phyloP scores from a whole-genome alignment of 2,888 invertebrate genomes.

The Leptinotarsa tumamoca region DNA sequence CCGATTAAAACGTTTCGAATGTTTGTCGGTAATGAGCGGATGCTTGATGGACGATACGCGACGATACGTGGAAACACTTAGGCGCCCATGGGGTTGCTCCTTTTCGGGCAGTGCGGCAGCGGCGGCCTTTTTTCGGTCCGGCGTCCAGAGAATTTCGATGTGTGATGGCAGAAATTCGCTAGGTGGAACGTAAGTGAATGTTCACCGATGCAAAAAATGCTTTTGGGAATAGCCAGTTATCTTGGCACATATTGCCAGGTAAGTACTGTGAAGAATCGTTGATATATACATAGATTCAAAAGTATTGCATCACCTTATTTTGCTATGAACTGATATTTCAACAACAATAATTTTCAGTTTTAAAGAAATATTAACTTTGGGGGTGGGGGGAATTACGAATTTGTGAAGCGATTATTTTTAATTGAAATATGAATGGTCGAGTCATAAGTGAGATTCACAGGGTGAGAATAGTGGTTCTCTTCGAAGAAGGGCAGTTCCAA shows the following conservation, averaged over 20 bases:
- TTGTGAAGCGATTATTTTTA: too few species aligned
- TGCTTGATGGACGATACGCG: slow-evolving; percentile 44
- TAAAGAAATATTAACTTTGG: too few species aligned
- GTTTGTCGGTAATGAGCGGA: slow-evolving; percentile 48
- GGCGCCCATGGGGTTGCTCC: slow-evolving; percentile 38
- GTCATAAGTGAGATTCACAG: too few species aligned
- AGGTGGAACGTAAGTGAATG: slow-evolving; percentile 32
- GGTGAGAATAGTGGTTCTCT: too few species aligned
- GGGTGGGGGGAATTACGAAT: too few species aligned
- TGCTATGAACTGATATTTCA: too few species aligned
- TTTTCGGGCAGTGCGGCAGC: slow-evolving; percentile 34
- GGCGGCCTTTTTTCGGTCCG: slow-evolving; percentile 19
- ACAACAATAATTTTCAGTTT: too few species aligned
- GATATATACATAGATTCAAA: too few species aligned
- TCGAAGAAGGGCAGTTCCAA: too few species aligned
- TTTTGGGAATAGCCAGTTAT: slow-evolving; percentile 1
- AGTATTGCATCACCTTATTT: too few species aligned
- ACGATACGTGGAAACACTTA: slow-evolving; percentile 33
- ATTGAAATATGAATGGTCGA: too few species aligned
- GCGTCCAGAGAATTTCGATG: slow-evolving; percentile 35
- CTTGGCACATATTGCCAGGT: neutral
- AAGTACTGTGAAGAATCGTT: neutral
- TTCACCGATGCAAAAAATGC: slow-evolving; percentile 12
- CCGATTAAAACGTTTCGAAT: slow-evolving; percentile 55
- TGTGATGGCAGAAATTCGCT: slow-evolving; percentile 40